Base-by-base conservation (phyloP, 2,888 invertebrate genomes). In the Exocentrus adspersus region DNA sequence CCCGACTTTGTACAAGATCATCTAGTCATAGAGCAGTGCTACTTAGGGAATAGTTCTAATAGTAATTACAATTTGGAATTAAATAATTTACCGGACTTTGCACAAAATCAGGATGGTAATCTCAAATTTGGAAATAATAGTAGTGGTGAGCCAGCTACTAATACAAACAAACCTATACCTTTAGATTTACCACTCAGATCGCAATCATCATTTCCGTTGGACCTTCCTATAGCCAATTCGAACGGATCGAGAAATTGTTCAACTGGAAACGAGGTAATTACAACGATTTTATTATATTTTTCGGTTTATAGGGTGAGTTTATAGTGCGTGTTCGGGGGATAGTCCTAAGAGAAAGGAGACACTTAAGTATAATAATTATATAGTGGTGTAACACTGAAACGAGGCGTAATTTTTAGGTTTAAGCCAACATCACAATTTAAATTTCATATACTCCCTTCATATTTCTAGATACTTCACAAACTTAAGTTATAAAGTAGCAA, bases 1-100 rank as follows among this genome's bases (percentile, higher is more conserved):
- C 94, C 94, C 0, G 94, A 94, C 80, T 94, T 94, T 83, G 94
- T 95, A 54, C 94, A 94, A 80, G 94, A 94, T 82, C 94, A 94
- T 82, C 87, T 94, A 81, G 87, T 93, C 72, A 90, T 94, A 37
- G 92, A 92, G 78, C 91, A 93, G 74, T 67, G 72, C 45, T 67
- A 66, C 51, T 84, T 90, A 74, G 86, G 86, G 42, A 78, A 75
- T 74, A 84, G 86, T 43, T 83, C 84, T 24, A 85, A 85, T 46
- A 84, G 86, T 73, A 76, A 75, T 67, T 75, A 74, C 60, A 85
- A 86, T 46, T 84, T 86, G 48, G 66, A 71, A 57, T 21, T 71
- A 30, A 57, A 67, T 17, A 68, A 70, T 42, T 57, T 72, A 37
- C 70, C 69, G 14, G 70, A 65, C 53, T 72, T 65, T 43, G 60